Evolutionary conservation across 1,140 invertebrate genomes (phyloP).

Genomic region (Hestina assimilis): DNA sequence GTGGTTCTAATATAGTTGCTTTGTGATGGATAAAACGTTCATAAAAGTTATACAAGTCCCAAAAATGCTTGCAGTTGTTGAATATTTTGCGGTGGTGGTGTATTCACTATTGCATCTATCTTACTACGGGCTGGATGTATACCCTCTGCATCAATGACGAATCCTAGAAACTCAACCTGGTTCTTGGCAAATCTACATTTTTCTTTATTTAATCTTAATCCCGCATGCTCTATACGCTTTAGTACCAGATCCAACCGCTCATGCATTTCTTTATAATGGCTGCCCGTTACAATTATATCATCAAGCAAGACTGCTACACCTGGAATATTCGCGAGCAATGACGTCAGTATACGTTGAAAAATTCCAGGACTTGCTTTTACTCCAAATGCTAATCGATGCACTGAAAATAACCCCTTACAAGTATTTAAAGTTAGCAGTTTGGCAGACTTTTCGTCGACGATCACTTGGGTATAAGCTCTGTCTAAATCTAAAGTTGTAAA

Average conservation of each 20-base stretch:
- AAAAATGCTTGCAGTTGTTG: not conserved
- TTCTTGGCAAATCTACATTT: conserved; percentile 50
- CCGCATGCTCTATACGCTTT: conserved; percentile 32
- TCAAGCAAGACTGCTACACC: conserved; percentile 41
- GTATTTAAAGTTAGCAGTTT: conserved; percentile 45
- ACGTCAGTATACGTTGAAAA: conserved; percentile 55
- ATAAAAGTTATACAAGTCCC: not conserved
- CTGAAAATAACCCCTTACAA: conserved; percentile 66
- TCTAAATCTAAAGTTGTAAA: conserved; percentile 48
- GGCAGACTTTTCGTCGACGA: conserved; percentile 39
- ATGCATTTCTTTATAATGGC: conserved; percentile 29
- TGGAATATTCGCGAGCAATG: conserved; percentile 39
- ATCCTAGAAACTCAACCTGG: conserved; percentile 47
- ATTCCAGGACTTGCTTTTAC: conserved; percentile 64
- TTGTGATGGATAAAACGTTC: not conserved
- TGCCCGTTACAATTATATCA: conserved; percentile 47
- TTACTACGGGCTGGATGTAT: conserved; percentile 45
- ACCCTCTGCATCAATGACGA: conserved; percentile 38
- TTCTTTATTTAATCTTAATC: conserved; percentile 39
- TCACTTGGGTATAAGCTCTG: conserved; percentile 49
- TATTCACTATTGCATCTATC: conserved; percentile 51
- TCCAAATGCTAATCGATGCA: conserved; percentile 73
- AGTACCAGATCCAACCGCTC: conserved; percentile 25
- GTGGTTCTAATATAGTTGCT: not conserved
- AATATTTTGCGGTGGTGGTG: conserved; percentile 1